Conservation (phyloP, 2,797 vertebrate genomes). For the Neosilurus mollespiculum region DNA sequence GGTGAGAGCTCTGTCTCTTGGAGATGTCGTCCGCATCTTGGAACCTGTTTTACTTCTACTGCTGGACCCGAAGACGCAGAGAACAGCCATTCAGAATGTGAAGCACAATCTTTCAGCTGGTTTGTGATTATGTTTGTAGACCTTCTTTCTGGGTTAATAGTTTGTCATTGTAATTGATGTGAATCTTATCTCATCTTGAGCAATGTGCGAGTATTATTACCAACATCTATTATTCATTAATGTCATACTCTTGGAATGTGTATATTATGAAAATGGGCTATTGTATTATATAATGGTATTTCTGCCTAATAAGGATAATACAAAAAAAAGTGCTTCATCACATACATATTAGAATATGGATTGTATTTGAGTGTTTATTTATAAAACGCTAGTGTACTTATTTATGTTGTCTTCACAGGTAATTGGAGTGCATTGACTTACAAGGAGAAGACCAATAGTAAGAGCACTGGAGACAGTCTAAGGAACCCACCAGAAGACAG, state of each 20-base stretch:
- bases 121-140: conserved; percentile 58
- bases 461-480: conserved; percentile 63
- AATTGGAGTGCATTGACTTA: conserved; percentile 72
- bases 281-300: no score
- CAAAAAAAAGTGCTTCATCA: not conserved
- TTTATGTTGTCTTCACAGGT: conserved; percentile 67
- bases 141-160: not conserved
- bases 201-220: not conserved
- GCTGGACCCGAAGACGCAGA: conserved; percentile 90
- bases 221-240: not conserved
- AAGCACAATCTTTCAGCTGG: conserved; percentile 80
- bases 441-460: conserved; percentile 71
- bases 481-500: conserved; percentile 69
- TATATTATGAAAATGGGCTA: no score
- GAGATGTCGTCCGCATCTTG: conserved; percentile 88
- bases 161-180: not conserved
- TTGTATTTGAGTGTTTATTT: not conserved
- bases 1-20: conserved; percentile 86
- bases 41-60: conserved; percentile 90
- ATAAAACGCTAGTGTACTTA: not conserved
- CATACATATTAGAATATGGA: not conserved
- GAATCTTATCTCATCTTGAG: not conserved
- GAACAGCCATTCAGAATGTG: conserved; percentile 83
- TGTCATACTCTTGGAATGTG: not conserved
- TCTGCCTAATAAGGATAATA: not conserved